These are phyloP conservation scores for Dermatemys mawii DNA, from an alignment of 2,113 vertebrate species.

Conservation along the genomic window DNA sequence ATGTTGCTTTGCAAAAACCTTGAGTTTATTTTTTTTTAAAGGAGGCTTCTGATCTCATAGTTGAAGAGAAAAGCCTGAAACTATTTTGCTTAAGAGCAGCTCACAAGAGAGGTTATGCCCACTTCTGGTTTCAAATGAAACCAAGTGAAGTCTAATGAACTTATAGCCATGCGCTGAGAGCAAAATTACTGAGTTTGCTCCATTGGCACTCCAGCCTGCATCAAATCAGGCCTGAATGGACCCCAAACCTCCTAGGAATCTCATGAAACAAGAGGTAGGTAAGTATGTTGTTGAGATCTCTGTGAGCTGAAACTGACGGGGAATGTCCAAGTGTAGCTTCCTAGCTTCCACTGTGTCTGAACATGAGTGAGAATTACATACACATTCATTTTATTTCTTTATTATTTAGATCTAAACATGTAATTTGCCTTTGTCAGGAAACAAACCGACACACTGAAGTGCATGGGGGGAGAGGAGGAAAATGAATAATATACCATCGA, in stretches of 20 bases:
- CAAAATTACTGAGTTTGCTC: background rate
- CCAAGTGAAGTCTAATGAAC: background rate
- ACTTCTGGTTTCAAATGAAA: background rate
- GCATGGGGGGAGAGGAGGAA: background rate
- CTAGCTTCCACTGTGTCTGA: conserved; percentile 14
- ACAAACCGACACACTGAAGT: conserved; percentile 6
- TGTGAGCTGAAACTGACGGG: background rate
- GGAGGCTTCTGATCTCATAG: background rate
- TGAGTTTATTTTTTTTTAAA: background rate
- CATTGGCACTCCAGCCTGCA: background rate
- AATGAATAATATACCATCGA: conserved; percentile 15
- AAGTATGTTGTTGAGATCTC: background rate
- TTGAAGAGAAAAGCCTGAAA: background rate
- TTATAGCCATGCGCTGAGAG: background rate
- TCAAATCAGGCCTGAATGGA: background rate
- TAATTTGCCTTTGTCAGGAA: conserved; percentile 13
- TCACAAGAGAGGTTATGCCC: background rate
- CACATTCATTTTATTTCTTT: conserved; percentile 56
- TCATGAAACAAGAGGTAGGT: background rate
- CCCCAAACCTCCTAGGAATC: background rate
- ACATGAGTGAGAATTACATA: conserved; percentile 19
- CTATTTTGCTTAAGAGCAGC: background rate
- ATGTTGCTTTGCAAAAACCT: background rate
- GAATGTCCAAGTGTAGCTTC: conserved; percentile 19
- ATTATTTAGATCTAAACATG: conserved; percentile 55